Base-by-base conservation (phyloP, 2,797 vertebrate species). In the Pampus argenteus region DNA sequence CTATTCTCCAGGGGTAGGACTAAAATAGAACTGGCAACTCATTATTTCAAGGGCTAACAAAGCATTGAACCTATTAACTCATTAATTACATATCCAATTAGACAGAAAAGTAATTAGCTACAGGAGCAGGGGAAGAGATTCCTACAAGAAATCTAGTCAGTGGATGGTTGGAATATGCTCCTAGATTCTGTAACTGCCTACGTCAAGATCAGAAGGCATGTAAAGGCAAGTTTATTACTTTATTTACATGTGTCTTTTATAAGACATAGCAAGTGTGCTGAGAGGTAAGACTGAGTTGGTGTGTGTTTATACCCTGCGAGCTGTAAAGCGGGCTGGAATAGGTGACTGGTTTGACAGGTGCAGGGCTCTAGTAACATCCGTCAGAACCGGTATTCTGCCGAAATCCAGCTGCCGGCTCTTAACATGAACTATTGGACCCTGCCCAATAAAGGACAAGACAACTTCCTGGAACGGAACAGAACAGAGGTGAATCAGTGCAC, bases 371-470 rank as follows among this genome's bases (percentile, higher is more conserved):
- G 89, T 76, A 15, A 81, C 42, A 55, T 97, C 94, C 8, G 70
- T 93, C 10, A 98, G 86, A 40, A 95, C 95, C 0, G 88, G 93
- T 87, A 97, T 93, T 40, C 0, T 85, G 63, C 96, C 96, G 22
- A 97, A 98, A 28, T 96, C 81, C 20, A 98, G 18, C 64, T 93
- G 71, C 9, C 54, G 55, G 0, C 74, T 89, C n/a, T 80, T 78
- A 29, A 95, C 25, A 0, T 93, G 88, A 74, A 98, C 83, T 9
- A 95, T 80, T 0, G 97, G 96, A 69, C 96, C 95, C 85, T 94
- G 89, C 9, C 96, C 96, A 1, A 68, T 22, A 68, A 92, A 95
- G 54, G 76, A 84, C 69, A 98, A 40, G 9, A 45, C 26, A 47
- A 95, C 74, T 20, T 72, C 81, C 97, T 99, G 82, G 18, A 81